A percentile compares a stretch with the other conserved stretches of the same genome.
Evolutionary conservation across 1,140 invertebrate genomes (phyloP).

Genomic region (Pinna nobilis): DNA sequence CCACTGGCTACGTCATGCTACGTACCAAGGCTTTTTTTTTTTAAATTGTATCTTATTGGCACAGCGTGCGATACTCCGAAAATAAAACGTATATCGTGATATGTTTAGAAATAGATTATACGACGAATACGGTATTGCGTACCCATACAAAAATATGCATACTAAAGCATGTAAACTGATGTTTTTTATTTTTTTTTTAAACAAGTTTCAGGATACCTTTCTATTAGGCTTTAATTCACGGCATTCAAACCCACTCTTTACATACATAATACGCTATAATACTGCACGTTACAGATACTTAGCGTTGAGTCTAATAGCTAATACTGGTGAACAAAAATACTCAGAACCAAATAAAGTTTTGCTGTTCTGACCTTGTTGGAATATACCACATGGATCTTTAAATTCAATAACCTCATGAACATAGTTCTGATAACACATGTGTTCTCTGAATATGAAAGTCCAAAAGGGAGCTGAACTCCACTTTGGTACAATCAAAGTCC

Average conservation of each 20-base stretch:
- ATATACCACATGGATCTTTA: constrained; percentile 2
- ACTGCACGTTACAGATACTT: not conserved
- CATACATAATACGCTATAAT: not conserved
- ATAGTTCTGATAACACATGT: constrained; percentile 3
- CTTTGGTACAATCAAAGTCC: constrained; percentile 25
- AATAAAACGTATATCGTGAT: no score
- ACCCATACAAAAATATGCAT: no score
- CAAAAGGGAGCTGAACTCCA: constrained; percentile 26
- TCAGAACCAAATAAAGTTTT: constrained; percentile 13
- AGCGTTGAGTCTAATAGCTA: constrained; percentile 10
- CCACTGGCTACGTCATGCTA: not conserved
- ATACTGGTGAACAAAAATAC: constrained; percentile 7
- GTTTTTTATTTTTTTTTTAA: no score
- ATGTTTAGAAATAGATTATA: no score
- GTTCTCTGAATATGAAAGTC: constrained; percentile 21
- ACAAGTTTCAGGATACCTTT: no score
- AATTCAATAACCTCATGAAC: constrained; percentile 37
- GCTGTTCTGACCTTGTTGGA: not conserved
- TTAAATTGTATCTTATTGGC: not conserved
- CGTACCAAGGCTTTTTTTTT: not conserved
- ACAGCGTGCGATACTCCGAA: not conserved
- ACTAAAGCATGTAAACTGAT: not conserved
- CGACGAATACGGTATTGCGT: no score
- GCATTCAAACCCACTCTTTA: no score
- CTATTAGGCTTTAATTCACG: no score